Evolutionary conservation across 2,888 invertebrate genomes (phyloP), one percentile per base, ranked within the genome.

Genomic region (Drosophila limbata): DNA sequence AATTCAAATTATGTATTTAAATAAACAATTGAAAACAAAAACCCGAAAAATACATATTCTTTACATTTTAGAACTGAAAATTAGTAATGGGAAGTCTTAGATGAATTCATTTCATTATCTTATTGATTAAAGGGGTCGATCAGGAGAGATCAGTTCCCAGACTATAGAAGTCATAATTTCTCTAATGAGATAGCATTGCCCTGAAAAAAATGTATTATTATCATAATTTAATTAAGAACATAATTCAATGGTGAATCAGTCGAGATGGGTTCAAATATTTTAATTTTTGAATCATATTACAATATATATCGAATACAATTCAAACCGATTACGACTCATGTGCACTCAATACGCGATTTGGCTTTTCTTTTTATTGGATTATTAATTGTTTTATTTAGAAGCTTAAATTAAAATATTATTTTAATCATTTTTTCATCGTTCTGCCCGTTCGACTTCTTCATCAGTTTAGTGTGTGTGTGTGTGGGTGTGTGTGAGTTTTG

Each of bases 331-430:
- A 50, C 59, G 64, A 77, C 51, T 39, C 45, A 61, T 31, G 13
- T 42, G 21, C 40, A 47, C 50, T 45, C 51, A 31, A 40, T 21
- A 40, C 13, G 40, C 31, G 25, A 19, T 69, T 78, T 68, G 69
- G 63, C 52, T 66, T 70, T 76, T 62, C 39, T 48, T 63, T 84
- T 85, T 84, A 84, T 89, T 87, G 74, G 83, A 83, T 83, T 84
- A 81, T 79, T 89, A 88, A 89, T 88, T 88, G 81, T 88, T 89
- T 85, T 88, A 90, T 90, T 90, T 84, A 83, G 90, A 88, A 88
- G 90, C 89, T 90, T 89, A 88, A 88, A 90, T 79, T 90, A 88
- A 88, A 85, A 88, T 89, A 87, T 89, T 88, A 90, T 79, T 79
- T 86, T 87, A 84, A 85, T 87, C 75, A 76, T 86, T 82, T 48